Evolutionary conservation across 2,888 invertebrate genomes (phyloP).

Genomic region (Diarsia rubi): DNA sequence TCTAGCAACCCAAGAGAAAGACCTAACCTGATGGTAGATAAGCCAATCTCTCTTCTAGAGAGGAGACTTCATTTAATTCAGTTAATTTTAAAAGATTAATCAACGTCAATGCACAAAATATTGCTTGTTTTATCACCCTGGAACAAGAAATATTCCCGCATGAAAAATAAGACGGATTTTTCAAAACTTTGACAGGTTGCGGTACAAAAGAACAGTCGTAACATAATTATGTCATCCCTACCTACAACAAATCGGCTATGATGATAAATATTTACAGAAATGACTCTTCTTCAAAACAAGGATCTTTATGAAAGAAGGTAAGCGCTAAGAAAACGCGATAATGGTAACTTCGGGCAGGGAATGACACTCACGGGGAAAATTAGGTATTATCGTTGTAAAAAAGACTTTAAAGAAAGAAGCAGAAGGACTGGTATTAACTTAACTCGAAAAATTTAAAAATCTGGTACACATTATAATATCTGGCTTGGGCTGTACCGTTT

Average conservation of each 20-base stretch:
- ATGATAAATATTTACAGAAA: slow-evolving; percentile 39
- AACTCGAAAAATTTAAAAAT: neutral
- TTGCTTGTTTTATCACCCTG: neutral
- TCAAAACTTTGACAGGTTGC: neutral
- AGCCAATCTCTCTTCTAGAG: neutral
- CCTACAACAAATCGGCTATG: slow-evolving; percentile 9
- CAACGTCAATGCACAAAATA: neutral
- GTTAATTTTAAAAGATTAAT: neutral
- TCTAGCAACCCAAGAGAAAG: neutral
- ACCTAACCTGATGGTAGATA: neutral
- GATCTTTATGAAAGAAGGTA: slow-evolving; percentile 26
- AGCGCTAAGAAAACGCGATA: slow-evolving; percentile 42
- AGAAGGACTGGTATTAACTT: neutral
- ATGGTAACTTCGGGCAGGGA: slow-evolving; percentile 39
- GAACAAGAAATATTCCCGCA: neutral
- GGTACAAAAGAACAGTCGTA: neutral
- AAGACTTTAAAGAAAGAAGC: rapidly evolving
- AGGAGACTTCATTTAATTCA: neutral
- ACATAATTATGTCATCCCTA: neutral
- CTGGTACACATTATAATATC: neutral
- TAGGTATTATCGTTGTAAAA: slow-evolving; percentile 56
- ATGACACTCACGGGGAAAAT: slow-evolving; percentile 62
- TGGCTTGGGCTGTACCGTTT: no score
- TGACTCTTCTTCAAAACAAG: slow-evolving; percentile 26
- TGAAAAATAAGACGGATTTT: neutral